Evolutionary conservation across 2,888 invertebrate genomes (phyloP).

Genomic region (Helicoverpa assulta): DNA sequence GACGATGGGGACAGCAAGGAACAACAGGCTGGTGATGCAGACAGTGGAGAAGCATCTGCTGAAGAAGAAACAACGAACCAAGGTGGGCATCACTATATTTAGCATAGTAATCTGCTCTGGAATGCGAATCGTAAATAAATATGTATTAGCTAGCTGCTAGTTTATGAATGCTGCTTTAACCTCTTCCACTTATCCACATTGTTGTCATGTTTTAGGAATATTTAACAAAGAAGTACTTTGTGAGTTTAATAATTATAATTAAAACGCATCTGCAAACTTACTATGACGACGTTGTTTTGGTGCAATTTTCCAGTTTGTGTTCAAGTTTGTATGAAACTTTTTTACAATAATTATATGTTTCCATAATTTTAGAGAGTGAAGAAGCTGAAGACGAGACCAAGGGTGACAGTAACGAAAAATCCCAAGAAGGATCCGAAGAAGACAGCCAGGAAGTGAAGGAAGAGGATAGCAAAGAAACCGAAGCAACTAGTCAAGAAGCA

Average conservation of each 20-base stretch:
- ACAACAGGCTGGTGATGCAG: conserved; percentile 67
- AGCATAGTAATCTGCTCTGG: neutral
- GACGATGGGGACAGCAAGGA: conserved; percentile 79
- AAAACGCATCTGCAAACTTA: no score
- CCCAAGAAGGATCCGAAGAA: conserved; percentile 66
- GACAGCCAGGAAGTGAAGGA: conserved; percentile 65
- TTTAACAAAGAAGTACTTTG: no score
- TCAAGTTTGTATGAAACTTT: no score
- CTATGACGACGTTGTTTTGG: no score
- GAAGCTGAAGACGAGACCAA: conserved; percentile 73
- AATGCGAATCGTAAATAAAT: neutral
- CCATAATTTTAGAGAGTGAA: conserved; percentile 78
- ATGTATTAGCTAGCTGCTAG: no score
- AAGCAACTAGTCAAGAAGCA: conserved; percentile 71
- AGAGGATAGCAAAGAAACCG: conserved; percentile 68
- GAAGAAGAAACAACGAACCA: conserved; percentile 85
- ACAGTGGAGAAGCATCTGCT: conserved; percentile 85
- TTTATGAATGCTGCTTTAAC: no score
- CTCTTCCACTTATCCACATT: no score
- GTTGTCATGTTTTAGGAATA: no score
- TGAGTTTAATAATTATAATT: no score
- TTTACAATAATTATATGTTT: neutral
- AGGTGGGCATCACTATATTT: conserved; percentile 68
- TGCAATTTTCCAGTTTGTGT: no score
- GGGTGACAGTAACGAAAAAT: conserved; percentile 70